A percentile compares a stretch with the other conserved stretches of the same genome.
Conservation (phyloP, 2,888 invertebrate genomes). For the Polymixis lichenea region DNA sequence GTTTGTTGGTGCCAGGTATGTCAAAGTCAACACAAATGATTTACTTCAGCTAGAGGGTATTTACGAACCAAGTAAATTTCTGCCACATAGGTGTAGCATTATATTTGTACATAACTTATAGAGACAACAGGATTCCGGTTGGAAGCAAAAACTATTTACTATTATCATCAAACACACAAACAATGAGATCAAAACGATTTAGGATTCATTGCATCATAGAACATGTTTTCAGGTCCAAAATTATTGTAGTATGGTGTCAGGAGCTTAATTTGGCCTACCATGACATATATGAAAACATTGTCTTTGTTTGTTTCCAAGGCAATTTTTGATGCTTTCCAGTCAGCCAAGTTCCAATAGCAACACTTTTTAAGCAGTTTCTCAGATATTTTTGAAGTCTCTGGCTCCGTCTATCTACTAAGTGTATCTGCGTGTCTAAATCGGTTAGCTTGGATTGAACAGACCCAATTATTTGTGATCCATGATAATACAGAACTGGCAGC, state of each 20-base stretch:
- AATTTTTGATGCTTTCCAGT: background rate
- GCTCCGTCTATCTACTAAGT: background rate
- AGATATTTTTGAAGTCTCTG: background rate
- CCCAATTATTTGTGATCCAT: background rate
- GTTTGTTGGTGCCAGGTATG: slow-evolving; percentile 97
- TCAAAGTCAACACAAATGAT: background rate
- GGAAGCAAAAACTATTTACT: no score
- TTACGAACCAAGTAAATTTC: background rate
- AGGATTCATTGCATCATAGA: background rate
- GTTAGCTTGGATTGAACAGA: background rate
- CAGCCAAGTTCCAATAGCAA: background rate
- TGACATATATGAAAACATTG: background rate
- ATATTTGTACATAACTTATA: background rate
- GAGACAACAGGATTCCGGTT: background rate
- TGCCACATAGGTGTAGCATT: background rate
- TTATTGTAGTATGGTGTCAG: background rate
- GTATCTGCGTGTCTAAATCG: background rate
- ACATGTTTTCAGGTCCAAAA: background rate
- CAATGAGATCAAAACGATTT: no score
- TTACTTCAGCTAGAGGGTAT: background rate
- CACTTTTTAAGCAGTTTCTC: no score
- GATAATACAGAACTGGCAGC: background rate
- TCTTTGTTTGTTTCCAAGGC: background rate
- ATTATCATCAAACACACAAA: background rate
- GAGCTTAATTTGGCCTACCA: background rate